These are phyloP conservation scores for Polymixis flavicincta DNA, from an alignment of 2,888 invertebrate species.

Conservation along the genomic window DNA sequence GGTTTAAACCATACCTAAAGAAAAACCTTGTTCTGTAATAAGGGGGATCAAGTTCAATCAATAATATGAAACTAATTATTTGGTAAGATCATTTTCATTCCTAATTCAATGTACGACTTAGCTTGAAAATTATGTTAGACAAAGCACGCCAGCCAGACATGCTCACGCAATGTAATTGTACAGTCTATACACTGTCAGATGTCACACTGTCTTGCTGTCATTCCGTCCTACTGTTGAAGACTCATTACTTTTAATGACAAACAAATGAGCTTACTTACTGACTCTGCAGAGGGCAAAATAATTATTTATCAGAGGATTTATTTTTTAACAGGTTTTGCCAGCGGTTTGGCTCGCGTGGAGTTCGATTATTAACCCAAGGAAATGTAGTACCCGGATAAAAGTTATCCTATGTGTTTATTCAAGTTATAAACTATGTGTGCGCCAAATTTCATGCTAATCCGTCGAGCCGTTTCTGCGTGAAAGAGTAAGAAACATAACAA, in stretches of 20 bases:
- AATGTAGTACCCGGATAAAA: no score
- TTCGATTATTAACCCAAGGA: no score
- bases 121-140: not conserved
- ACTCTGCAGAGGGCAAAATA: constrained; percentile 4
- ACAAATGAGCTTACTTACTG: constrained; percentile 25
- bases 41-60: no score
- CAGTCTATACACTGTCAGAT: constrained; percentile 35
- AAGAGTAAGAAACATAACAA: no score
- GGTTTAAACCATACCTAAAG: no score
- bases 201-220: constrained; percentile 39
- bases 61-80: not conserved
- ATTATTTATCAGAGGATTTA: not conserved
- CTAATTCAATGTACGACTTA: not conserved
- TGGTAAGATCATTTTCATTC: not conserved
- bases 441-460: no score
- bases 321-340: not conserved
- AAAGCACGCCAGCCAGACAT: constrained; percentile 7
- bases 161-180: constrained; percentile 18
- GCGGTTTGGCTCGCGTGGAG: no score
- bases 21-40: no score
- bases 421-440: no score
- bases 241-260: constrained; percentile 47
- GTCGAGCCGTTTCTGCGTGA: no score
- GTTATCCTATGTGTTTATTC: no score
- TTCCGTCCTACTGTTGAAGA: constrained; percentile 12